Conservation (phyloP, 2,797 vertebrate genomes). For the Protonibea diacanthus region DNA sequence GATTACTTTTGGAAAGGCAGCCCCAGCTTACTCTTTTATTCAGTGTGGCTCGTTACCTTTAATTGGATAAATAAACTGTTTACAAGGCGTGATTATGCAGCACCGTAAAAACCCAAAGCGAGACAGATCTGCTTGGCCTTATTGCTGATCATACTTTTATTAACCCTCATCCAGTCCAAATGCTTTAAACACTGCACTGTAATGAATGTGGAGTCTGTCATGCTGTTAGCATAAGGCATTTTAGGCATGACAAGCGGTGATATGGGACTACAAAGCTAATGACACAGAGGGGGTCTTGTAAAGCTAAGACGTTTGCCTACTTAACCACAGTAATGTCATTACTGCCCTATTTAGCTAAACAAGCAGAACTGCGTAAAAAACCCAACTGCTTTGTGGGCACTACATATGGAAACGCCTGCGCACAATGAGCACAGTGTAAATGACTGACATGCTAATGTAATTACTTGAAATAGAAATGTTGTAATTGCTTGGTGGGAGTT, state of each 20-base stretch:
- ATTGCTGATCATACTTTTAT: constrained; percentile 30
- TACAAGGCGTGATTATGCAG: constrained; percentile 53
- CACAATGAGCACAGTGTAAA: constrained; percentile 16
- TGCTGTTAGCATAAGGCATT: constrained; percentile 21
- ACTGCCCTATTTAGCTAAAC: constrained; percentile 39
- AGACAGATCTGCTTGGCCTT: constrained; percentile 35
- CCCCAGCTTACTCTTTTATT: constrained; percentile 34
- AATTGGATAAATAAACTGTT: constrained; percentile 73
- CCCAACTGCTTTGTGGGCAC: constrained; percentile 25
- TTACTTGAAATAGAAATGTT: constrained; percentile 45
- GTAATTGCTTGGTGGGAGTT: constrained; percentile 45
- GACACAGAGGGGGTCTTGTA: constrained; percentile 47
- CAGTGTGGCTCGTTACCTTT: constrained; percentile 54
- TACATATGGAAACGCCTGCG: constrained; percentile 7
- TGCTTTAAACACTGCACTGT: constrained; percentile 21
- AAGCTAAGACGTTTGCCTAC: constrained; percentile 28
- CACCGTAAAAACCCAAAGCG: constrained; percentile 41
- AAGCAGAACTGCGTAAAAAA: constrained; percentile 37
- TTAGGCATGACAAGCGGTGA: constrained; percentile 30
- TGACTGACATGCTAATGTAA: constrained; percentile 25
- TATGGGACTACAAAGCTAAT: constrained; percentile 41
- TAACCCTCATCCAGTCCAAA: constrained; percentile 20
- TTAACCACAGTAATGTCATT: constrained; percentile 40
- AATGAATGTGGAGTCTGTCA: constrained; percentile 22
- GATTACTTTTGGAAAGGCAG: constrained; percentile 37